These are phyloP conservation scores for Leptopilina drosophilae DNA, from an alignment of 2,888 invertebrate species.

Conservation along the genomic window DNA sequence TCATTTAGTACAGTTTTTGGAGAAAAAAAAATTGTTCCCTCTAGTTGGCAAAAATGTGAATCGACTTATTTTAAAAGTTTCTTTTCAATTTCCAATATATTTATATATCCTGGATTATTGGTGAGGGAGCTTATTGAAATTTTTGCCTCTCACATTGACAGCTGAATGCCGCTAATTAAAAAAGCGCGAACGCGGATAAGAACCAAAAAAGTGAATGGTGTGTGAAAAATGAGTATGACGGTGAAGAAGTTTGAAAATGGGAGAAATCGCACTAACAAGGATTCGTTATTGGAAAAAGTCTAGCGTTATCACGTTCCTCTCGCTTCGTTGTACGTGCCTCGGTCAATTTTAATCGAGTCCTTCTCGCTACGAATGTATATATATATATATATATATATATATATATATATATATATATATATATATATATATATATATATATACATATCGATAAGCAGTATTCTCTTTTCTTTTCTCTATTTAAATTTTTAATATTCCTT, in stretches of 20 bases:
- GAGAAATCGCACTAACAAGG: slow-evolving; percentile 61
- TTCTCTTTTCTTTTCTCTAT: neutral
- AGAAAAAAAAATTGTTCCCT: too few relatives aligned
- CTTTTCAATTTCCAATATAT: slow-evolving; percentile 33
- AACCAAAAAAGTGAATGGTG: slow-evolving; percentile 32
- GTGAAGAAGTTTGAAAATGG: slow-evolving; percentile 53
- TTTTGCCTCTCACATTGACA: slow-evolving; percentile 19
- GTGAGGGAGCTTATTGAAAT: slow-evolving; percentile 6
- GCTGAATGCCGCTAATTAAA: slow-evolving; percentile 60
- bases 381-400: neutral
- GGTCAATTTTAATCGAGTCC: slow-evolving; percentile 34
- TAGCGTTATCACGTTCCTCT: slow-evolving; percentile 60
- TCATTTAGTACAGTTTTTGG: too few relatives aligned
- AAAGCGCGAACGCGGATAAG: slow-evolving; percentile 1
- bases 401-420: too few relatives aligned
- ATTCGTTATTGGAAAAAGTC: slow-evolving; percentile 59
- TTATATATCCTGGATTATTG: neutral
- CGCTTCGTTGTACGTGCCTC: slow-evolving; percentile 34
- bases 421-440: neutral
- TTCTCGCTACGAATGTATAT: neutral
- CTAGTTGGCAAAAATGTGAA: too few relatives aligned
- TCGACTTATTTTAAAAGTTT: slow-evolving; percentile 21
- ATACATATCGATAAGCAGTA: slow-evolving; percentile 7
- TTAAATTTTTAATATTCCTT: neutral
- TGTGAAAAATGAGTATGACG: slow-evolving; percentile 35